Percentiles rank a stretch among this genome's conserved stretches.
phyloP scores from a whole-genome alignment of 2,888 invertebrate species.

The Dolomedes plantarius region DNA sequence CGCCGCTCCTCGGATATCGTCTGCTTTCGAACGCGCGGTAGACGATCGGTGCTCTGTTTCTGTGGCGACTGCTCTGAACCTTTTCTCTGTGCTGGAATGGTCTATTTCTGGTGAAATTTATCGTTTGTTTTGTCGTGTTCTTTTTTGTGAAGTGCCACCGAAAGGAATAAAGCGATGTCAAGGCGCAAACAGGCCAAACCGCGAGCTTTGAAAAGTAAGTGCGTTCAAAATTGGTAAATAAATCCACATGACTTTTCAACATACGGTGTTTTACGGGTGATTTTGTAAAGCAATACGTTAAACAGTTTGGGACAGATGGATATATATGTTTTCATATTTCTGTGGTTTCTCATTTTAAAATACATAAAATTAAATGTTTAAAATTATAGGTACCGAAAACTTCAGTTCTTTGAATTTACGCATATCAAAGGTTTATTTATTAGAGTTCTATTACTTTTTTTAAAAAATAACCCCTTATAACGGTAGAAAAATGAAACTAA shows the following conservation, averaged over 20 bases:
- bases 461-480: too few species aligned
- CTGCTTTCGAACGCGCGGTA: slow-evolving; percentile 16
- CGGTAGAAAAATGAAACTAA: too few species aligned
- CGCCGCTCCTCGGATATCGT: slow-evolving; percentile 24
- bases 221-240: not conserved
- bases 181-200: slow-evolving; percentile 65
- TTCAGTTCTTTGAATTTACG: too few species aligned
- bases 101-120: not conserved
- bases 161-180: slow-evolving; percentile 43
- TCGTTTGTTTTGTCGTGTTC: not conserved
- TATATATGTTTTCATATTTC: too few species aligned
- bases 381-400: too few species aligned
- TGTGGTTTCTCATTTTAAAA: too few species aligned
- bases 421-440: too few species aligned
- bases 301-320: too few species aligned
- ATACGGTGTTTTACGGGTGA: too few species aligned
- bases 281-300: too few species aligned
- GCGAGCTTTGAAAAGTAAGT: slow-evolving; percentile 66
- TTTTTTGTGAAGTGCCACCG: not conserved
- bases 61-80: slow-evolving; percentile 15
- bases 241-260: not conserved
- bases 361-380: too few species aligned
- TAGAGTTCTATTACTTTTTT: too few species aligned
- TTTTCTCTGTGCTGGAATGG: slow-evolving; percentile 28
- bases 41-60: not conserved